Conservation (phyloP, 2,113 vertebrate species). For the Taxidea taxus region DNA sequence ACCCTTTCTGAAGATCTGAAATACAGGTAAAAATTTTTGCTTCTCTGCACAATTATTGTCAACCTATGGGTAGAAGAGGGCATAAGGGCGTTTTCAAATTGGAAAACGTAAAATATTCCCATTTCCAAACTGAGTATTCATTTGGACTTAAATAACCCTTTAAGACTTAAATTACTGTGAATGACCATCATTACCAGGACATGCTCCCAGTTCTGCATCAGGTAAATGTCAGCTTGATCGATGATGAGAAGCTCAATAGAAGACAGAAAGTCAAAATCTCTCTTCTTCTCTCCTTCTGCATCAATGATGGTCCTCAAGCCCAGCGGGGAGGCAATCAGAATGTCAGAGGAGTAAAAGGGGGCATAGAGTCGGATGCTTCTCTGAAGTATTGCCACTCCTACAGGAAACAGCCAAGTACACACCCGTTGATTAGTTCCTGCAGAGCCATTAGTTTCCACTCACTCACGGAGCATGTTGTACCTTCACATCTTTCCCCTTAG, state of each 20-base stretch:
- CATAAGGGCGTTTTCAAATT: neutral
- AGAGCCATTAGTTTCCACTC: neutral
- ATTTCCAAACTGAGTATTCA: neutral
- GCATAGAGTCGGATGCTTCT: constrained; percentile 93
- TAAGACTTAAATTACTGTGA: neutral
- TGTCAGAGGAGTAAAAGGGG: constrained; percentile 97
- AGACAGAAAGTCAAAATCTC: constrained; percentile 96
- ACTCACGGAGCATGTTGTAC: neutral
- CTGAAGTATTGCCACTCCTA: constrained; percentile 92
- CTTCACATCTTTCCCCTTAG: neutral
- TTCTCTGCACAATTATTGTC: neutral
- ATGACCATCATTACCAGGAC: constrained; percentile 87
- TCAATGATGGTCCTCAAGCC: constrained; percentile 95
- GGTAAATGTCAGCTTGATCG: constrained; percentile 95
- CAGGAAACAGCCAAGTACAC: neutral
- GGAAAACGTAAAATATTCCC: neutral
- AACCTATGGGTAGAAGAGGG: neutral
- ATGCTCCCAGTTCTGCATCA: constrained; percentile 99
- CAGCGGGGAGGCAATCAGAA: constrained; percentile 95
- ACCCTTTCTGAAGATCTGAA: neutral
- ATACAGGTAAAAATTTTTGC: neutral
- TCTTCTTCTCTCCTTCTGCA: constrained; percentile 90
- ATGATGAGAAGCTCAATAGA: constrained; percentile 95
- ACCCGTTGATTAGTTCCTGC: neutral
- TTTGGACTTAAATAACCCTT: neutral